Evolutionary conservation across 2,888 invertebrate genomes (phyloP), one percentile per base, ranked within the genome.

Genomic region (Imbricaverruca yamaguchii): DNA sequence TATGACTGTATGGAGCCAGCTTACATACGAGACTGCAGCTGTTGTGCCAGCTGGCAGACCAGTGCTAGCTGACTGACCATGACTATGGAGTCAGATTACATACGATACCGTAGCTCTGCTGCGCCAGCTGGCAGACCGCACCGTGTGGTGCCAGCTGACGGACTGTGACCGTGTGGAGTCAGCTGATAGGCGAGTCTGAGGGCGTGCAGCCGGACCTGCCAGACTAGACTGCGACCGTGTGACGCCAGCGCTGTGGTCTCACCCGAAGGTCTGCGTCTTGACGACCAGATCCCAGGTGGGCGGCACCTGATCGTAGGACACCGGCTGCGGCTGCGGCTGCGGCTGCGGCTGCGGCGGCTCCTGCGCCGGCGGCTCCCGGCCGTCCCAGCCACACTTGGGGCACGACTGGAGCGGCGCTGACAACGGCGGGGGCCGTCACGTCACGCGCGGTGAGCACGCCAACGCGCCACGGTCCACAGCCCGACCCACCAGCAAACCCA

Each of bases 211-310:
- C 39, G 4, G 39, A 39, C 4, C 39, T 39, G 39, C 2, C 1
- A 39, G 4, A 39, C 39, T 39, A 39, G 39, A 39, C 39, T 39
- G 39, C 39, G 39, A 39, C 39, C 4, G 39, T 39, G 39, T 39
- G 39, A 39, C 39, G 39, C 4, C 39, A 39, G 39, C 39, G 39
- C 39, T 39, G 39, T 4, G 39, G 12, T 11, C 63, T 63, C 53
- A 63, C 63, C 61, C 80, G 63, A 13, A 80, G 9, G 63, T 53
- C 23, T 82, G 69, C n/a, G 80, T 82, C 25, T 67, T 80, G 56
- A 82, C 80, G 57, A 79, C 81, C 18, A 82, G 80, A 59, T 82
- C 82, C 82, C 82, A 82, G 25, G 82, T 82, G 53, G 82, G 82
- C 21, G 82, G 81, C 63, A 82, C 82, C 80, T 82, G 81, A n/a